Base-by-base conservation (phyloP, 2,797 vertebrate species). In the Coregonus suidteri region DNA sequence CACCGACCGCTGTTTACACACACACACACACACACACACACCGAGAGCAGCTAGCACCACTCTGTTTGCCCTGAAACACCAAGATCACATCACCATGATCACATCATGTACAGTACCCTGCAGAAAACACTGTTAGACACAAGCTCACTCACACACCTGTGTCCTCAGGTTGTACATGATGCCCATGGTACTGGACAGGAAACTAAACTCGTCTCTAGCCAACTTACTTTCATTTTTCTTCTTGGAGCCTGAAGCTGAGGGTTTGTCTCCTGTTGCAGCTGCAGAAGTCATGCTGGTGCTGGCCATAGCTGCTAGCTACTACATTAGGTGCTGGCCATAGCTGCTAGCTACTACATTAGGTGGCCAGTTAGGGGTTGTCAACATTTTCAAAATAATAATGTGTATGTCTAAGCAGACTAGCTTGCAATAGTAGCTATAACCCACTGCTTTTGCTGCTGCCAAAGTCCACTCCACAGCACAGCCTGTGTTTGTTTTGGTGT, bases 161-260 rank as follows among this genome's bases (percentile, higher is more conserved):
- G 97, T 98, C 74, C 98, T 94, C 88, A 98, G 95, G 89, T 93
- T 94, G 90, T 98, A 98, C 98, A 98, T 98, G 80, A 96, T 95
- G 64, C 95, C 96, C 98, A 99, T 98, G 88, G 97, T 97, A 82
- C 96, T 93, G 14, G 97, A 97, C 87, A 99, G 91, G 84, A 98
- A 93, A 78, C 96, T 96, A 79, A 96, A 96, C 90, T 98, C 98
- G 81, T 98, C 97, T 68, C 97, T 96, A 77, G 96, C 96, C 59
- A 96, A 96, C 86, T 99, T 98, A 91, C 97, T 98, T 87, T 98
- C 98, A 6, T 91, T 94, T 87, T 98, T 98, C 93, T 98, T 99
- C 91, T 98, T 98, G 73, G 86, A 77, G 90, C 84, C 88, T 73
- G 91, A 77, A 90, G 84, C 88, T 75, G 92, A 77, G 59, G 94